Percentiles rank a stretch among this genome's conserved stretches.
Conservation (phyloP, 2,797 vertebrate genomes). For the Pristis pectinata region DNA sequence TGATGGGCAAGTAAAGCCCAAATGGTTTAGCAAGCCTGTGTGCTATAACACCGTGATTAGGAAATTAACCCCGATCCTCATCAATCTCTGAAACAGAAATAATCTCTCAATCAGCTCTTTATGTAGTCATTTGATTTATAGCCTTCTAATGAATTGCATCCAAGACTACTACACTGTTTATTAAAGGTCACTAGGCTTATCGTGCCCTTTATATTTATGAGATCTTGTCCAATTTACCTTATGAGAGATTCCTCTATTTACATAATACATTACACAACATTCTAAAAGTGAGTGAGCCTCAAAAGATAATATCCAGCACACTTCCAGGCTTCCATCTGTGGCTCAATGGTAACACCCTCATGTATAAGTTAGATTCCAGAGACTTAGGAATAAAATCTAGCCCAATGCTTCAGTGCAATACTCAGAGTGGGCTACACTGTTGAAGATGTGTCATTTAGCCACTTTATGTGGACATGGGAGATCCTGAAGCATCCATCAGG, state of each 20-base stretch:
- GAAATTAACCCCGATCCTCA: neutral
- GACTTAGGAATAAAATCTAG: too few relatives aligned
- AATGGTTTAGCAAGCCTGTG: neutral
- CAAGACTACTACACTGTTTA: neutral
- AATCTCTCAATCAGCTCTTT: neutral
- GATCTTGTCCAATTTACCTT: neutral
- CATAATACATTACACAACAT: neutral
- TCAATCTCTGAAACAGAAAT: neutral
- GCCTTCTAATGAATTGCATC: neutral
- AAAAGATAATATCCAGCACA: neutral
- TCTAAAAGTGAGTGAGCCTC: neutral
- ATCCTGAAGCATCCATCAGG: too few relatives aligned
- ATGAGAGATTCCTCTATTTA: neutral
- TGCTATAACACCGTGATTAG: neutral
- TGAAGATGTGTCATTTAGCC: too few relatives aligned
- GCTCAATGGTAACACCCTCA: too few relatives aligned
- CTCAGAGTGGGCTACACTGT: too few relatives aligned
- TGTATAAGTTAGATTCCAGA: too few relatives aligned
- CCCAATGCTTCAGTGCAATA: too few relatives aligned
- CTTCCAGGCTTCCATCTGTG: neutral
- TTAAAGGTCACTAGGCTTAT: neutral
- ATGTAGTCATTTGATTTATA: neutral
- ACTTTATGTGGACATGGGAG: too few relatives aligned
- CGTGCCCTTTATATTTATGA: neutral
- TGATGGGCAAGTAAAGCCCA: neutral